Evolutionary conservation across 2,797 vertebrate species (phyloP), one percentile per base, ranked within the genome.

Genomic region (Lates japonicus): DNA sequence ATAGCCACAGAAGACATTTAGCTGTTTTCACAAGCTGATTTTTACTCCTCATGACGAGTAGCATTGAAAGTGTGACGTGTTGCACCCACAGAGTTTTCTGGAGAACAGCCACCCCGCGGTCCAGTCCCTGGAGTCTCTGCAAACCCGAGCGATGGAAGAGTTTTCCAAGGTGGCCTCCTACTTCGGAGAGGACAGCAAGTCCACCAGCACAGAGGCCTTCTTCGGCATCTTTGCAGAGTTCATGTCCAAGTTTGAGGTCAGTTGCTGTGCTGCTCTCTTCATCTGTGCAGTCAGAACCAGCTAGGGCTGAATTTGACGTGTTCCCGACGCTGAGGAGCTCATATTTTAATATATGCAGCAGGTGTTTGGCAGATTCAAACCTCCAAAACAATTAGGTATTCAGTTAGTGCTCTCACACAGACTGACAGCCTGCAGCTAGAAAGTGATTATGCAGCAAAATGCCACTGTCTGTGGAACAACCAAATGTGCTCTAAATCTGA

Each of bases 181-280:
- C 93, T 99, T 99, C 0, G 98, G 98, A 46, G 98, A 99, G 78
- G 98, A 99, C 91, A 93, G 97, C 2, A 98, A 97, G 80, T 94
- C 95, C 90, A 96, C 96, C 42, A 97, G 94, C 68, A 98, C 97
- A 0, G 98, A 99, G 90, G 89, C 94, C 35, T 99, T 99, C 92
- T 99, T 99, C 3, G 98, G 96, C 88, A 99, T 99, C 91, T 99
- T 99, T 41, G 92, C 97, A 0, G 97, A 98, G 39, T 99, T 99
- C 90, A 97, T 97, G 61, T 95, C 96, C 89, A 99, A 99, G 93
- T 99, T 99, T 78, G 98, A 98, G 97, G 98, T 98, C 87, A 96
- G 96, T 9, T 2, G 3, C 60, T 13, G 20, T 3, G 0, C 20
- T 13, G 17, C 31, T 48, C 2, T 37, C 5, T 17, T 63, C 17